Percentiles rank a stretch among this genome's conserved stretches.
These are phyloP conservation scores for Cylas formicarius DNA, from an alignment of 1,140 invertebrate species.

Conservation along the genomic window DNA sequence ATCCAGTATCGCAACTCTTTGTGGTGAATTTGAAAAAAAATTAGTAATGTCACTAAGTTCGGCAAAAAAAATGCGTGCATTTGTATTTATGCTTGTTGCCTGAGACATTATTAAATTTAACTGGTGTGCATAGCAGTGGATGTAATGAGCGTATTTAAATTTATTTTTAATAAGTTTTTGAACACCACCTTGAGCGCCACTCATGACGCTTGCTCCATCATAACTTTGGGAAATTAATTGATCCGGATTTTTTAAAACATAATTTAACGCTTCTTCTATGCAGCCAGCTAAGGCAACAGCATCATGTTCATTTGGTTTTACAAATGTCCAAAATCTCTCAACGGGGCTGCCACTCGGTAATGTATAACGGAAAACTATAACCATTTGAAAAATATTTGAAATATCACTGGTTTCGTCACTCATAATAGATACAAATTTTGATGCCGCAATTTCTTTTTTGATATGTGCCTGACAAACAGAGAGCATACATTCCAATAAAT, in stretches of 20 bases:
- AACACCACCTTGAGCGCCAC: conserved; percentile 28
- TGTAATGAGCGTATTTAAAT: conserved; percentile 34
- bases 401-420: conserved; percentile 35
- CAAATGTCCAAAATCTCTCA: conserved; percentile 32
- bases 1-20: conserved; percentile 16
- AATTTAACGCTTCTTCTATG: conserved; percentile 28
- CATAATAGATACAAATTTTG: conserved; percentile 33
- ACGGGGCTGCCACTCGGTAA: conserved; percentile 25
- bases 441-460: conserved; percentile 17
- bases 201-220: conserved; percentile 35
- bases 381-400: conserved; percentile 30
- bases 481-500: conserved; percentile 42
- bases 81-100: conserved; percentile 27
- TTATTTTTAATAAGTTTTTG: conserved; percentile 31
- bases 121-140: conserved; percentile 39
- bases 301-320: conserved; percentile 22
- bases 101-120: conserved; percentile 36
- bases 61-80: conserved; percentile 30
- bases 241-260: conserved; percentile 27
- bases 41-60: conserved; percentile 11
- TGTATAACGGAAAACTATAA: conserved; percentile 33
- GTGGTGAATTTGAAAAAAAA: conserved; percentile 19
- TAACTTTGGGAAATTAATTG: conserved; percentile 39
- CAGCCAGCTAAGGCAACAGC: conserved; percentile 16
- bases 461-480: conserved; percentile 31